phyloP scores from a whole-genome alignment of 2,797 vertebrate genomes.

The Semaprochilodus insignis region DNA sequence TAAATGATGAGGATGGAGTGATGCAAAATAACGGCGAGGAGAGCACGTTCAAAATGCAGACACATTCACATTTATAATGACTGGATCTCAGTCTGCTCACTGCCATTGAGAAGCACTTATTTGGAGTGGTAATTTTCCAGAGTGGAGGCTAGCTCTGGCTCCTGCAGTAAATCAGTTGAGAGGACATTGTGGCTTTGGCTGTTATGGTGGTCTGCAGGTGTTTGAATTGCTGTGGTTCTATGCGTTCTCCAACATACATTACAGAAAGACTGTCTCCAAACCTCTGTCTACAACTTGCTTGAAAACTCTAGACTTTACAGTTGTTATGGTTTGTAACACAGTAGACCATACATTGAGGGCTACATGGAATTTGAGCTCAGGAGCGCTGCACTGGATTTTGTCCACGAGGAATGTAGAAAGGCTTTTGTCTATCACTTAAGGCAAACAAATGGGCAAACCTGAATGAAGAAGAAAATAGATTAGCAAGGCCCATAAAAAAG shows the following conservation, averaged over 20 bases:
- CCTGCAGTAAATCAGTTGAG: slow-evolving; percentile 59
- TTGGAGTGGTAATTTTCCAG: slow-evolving; percentile 55
- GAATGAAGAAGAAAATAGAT: slow-evolving; percentile 14
- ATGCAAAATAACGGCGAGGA: slow-evolving; percentile 58
- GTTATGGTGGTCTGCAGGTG: slow-evolving; percentile 52
- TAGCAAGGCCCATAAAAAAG: neutral
- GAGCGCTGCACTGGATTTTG: neutral
- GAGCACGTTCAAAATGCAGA: slow-evolving; percentile 40
- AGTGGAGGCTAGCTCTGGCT: slow-evolving; percentile 40
- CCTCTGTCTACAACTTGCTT: slow-evolving; percentile 15
- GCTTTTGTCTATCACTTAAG: neutral
- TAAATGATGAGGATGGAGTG: slow-evolving; percentile 54
- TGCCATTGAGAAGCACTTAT: slow-evolving; percentile 50
- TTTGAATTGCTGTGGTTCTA: slow-evolving; percentile 47
- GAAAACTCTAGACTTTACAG: slow-evolving; percentile 9
- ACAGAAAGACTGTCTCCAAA: slow-evolving; percentile 28
- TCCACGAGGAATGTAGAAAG: neutral
- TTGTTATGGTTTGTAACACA: slow-evolving; percentile 5
- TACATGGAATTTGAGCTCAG: neutral
- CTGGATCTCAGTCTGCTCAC: slow-evolving; percentile 53
- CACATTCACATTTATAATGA: slow-evolving; percentile 59
- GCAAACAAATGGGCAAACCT: neutral
- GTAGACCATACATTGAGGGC: neutral
- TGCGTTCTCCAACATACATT: slow-evolving; percentile 42
- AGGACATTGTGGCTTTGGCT: slow-evolving; percentile 53